phyloP scores from a whole-genome alignment of 2,113 vertebrate species.

The Sorex fumeus region DNA sequence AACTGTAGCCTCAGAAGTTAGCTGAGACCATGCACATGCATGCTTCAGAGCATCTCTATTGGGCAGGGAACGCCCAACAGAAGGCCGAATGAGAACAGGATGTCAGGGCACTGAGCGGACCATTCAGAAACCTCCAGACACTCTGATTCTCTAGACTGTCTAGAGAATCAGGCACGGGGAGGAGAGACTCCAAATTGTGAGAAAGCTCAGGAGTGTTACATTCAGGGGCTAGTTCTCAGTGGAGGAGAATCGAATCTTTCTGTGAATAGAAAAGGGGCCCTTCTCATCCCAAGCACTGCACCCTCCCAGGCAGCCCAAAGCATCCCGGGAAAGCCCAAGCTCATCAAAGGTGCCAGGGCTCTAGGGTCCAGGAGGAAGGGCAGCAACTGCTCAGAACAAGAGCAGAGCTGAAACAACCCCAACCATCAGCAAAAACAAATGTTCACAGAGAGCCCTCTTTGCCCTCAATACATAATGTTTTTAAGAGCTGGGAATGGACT shows the following conservation, averaged over 20 bases:
- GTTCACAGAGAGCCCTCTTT: not conserved
- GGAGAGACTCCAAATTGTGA: constrained; percentile 43
- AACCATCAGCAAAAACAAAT: constrained; percentile 7
- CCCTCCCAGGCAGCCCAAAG: not conserved
- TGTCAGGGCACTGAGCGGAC: not conserved
- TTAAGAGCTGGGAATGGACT: not conserved
- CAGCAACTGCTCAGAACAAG: not conserved
- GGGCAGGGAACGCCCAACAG: not conserved
- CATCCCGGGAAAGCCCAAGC: not conserved
- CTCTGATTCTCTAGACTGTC: constrained; percentile 42
- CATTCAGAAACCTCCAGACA: not conserved
- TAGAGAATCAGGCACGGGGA: constrained; percentile 28
- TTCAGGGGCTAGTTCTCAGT: constrained; percentile 25
- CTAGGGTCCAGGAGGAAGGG: not conserved
- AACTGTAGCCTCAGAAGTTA: not conserved
- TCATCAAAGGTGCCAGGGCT: not conserved
- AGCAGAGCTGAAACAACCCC: constrained; percentile 23
- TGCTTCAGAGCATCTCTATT: no score
- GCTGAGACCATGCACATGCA: not conserved
- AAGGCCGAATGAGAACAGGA: not conserved
- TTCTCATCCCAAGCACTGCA: not conserved
- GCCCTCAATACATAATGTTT: not conserved
- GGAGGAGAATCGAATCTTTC: constrained; percentile 29
- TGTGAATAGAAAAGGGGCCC: not conserved
- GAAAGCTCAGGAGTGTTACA: constrained; percentile 1